A percentile compares a stretch with the other conserved stretches of the same genome.
These are phyloP conservation scores for Simalia tracyae DNA, from an alignment of 2,797 vertebrate genomes.

Conservation along the genomic window DNA sequence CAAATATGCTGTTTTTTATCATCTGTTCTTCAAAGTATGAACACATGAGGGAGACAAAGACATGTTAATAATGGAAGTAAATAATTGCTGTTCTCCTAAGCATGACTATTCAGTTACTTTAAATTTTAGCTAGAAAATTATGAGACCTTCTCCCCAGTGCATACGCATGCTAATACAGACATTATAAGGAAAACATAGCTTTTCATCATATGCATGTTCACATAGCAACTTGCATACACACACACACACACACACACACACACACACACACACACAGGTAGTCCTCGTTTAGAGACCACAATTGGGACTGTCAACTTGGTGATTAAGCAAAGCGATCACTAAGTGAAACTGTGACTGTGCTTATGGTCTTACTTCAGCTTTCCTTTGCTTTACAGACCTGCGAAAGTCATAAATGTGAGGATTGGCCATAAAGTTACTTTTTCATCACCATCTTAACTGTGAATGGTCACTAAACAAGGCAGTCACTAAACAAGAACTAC, in stretches of 20 bases:
- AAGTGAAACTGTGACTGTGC: not conserved
- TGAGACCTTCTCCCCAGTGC: not conserved
- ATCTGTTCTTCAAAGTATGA: slow-evolving; percentile 40
- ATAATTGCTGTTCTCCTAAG: not conserved
- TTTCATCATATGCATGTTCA: slow-evolving; percentile 8
- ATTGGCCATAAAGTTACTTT: not conserved
- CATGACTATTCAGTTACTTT: not conserved
- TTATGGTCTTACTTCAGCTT: not conserved
- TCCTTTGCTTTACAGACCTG: not conserved
- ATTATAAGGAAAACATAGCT: slow-evolving; percentile 19
- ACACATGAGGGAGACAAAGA: slow-evolving; percentile 77
- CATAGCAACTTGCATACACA: not conserved
- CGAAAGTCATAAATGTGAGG: not conserved
- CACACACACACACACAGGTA: not conserved
- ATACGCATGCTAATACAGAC: not conserved
- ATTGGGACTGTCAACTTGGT: not conserved
- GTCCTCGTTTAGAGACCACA: not conserved
- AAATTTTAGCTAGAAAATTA: not conserved
- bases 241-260: too few relatives aligned
- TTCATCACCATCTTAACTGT: not conserved
- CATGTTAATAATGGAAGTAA: slow-evolving; percentile 48
- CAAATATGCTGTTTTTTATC: slow-evolving; percentile 33
- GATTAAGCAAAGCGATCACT: not conserved
- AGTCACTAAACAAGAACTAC: not conserved
- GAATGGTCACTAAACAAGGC: not conserved